Evolutionary conservation across 2,888 invertebrate species (phyloP).

Genomic region (Drosophila mettleri): DNA sequence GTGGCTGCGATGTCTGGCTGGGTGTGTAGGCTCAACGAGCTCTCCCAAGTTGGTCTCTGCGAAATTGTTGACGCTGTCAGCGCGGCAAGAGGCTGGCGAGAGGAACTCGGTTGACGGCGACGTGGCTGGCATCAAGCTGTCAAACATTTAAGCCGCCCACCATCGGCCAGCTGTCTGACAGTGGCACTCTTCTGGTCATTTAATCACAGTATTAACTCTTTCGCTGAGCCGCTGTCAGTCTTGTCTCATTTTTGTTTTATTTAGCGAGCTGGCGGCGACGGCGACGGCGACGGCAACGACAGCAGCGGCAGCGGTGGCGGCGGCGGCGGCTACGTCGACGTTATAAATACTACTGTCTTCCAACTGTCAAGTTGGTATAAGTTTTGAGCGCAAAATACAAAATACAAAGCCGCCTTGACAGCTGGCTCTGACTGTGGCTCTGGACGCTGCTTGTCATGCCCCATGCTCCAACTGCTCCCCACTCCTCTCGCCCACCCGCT

Average conservation of each 20-base stretch:
- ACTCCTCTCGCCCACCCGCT: not conserved
- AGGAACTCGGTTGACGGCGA: not conserved
- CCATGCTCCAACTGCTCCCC: constrained; percentile 9
- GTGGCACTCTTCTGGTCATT: constrained; percentile 77
- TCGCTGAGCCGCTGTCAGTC: constrained; percentile 82
- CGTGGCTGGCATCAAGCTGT: constrained; percentile 52
- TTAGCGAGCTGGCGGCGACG: constrained; percentile 6
- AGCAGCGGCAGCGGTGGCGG: constrained; percentile 3
- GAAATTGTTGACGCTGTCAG: constrained; percentile 20
- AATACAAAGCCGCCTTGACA: constrained; percentile 75
- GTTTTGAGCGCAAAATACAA: constrained; percentile 78
- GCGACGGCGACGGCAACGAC: constrained; percentile 6
- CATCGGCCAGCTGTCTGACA: constrained; percentile 64
- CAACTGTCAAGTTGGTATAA: constrained; percentile 77
- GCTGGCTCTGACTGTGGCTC: constrained; percentile 42
- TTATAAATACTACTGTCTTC: constrained; percentile 79
- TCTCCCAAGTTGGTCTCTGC: constrained; percentile 26
- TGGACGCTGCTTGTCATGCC: constrained; percentile 25
- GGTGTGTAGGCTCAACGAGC: constrained; percentile 35
- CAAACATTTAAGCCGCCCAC: constrained; percentile 64
- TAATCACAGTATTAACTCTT: constrained; percentile 83
- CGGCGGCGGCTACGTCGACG: constrained; percentile 42
- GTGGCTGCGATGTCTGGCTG: not conserved
- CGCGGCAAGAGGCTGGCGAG: constrained; percentile 3
- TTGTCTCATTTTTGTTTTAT: constrained; percentile 60